A percentile compares a stretch with the other conserved stretches of the same genome.
Evolutionary conservation across 1,140 invertebrate genomes (phyloP).

Genomic region (Anagrus nilaparvatae): DNA sequence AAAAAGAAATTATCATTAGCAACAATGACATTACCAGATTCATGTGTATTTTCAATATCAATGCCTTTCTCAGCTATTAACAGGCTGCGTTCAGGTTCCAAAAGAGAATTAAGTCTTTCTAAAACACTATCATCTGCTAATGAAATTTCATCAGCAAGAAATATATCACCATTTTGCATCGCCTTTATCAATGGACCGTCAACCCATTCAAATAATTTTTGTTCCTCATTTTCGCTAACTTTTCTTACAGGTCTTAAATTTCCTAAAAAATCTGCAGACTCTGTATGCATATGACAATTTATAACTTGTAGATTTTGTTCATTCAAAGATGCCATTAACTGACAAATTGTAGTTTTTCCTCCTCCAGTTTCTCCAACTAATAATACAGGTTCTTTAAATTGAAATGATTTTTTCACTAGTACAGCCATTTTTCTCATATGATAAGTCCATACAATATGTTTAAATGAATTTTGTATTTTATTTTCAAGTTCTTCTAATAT

Average conservation of each 20-base stretch:
- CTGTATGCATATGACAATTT: constrained; percentile 98
- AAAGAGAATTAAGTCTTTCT: constrained; percentile 91
- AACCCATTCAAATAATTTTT: constrained; percentile 90
- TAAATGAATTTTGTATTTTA: constrained; percentile 46
- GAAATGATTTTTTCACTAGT: constrained; percentile 79
- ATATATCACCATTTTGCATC: constrained; percentile 79
- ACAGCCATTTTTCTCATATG: constrained; percentile 86
- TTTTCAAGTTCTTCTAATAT: constrained; percentile 60
- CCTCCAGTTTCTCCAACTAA: constrained; percentile 97
- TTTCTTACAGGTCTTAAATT: constrained; percentile 82
- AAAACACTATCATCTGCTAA: constrained; percentile 97
- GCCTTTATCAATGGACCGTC: constrained; percentile 91
- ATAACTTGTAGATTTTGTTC: constrained; percentile 62
- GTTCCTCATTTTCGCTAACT: constrained; percentile 35
- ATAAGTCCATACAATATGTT: constrained; percentile 88
- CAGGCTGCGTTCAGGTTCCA: constrained; percentile 88
- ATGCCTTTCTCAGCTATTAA: constrained; percentile 81
- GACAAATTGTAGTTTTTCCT: constrained; percentile 96
- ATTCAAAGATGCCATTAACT: constrained; percentile 66
- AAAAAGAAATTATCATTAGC: constrained; percentile 80
- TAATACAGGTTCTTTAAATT: constrained; percentile 89
- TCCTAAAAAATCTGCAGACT: constrained; percentile 95
- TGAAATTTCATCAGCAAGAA: constrained; percentile 98
- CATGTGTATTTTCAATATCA: constrained; percentile 30
- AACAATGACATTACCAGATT: constrained; percentile 49